Conservation (phyloP, 2,797 vertebrate species). For the Tachyglossus aculeatus region DNA sequence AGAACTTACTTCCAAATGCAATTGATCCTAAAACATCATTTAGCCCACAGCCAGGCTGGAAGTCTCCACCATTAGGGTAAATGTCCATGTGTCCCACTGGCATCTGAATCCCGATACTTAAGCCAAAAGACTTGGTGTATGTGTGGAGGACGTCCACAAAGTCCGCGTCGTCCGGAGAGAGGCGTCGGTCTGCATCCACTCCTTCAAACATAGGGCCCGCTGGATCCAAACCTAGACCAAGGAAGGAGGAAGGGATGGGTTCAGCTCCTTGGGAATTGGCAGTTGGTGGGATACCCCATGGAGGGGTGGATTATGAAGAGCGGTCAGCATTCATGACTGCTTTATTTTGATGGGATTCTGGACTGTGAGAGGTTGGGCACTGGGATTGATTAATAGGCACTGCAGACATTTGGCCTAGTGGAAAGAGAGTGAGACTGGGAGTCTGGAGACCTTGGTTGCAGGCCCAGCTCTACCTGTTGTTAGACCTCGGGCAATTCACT, state of each 20-base stretch:
- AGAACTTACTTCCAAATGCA: slow-evolving; percentile 86
- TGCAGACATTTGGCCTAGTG: no score
- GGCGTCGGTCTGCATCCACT: slow-evolving; percentile 78
- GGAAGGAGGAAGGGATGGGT: neutral
- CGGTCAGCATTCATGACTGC: no score
- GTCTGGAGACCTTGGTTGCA: no score
- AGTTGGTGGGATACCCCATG: no score
- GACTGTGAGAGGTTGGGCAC: no score
- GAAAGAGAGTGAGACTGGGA: no score
- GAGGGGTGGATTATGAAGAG: no score
- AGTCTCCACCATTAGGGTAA: slow-evolving; percentile 94
- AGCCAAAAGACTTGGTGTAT: slow-evolving; percentile 86
- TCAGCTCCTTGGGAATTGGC: neutral
- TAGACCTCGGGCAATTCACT: no score
- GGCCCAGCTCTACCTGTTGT: no score
- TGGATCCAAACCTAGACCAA: slow-evolving; percentile 86
- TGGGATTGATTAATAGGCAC: no score
- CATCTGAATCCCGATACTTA: slow-evolving; percentile 96
- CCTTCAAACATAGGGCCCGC: slow-evolving; percentile 97
- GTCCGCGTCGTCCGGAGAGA: slow-evolving; percentile 93
- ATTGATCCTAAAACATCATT: slow-evolving; percentile 82
- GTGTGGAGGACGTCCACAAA: slow-evolving; percentile 98
- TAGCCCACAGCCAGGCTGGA: slow-evolving; percentile 90
- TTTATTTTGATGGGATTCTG: no score
- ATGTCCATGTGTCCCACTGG: slow-evolving; percentile 93